These are phyloP conservation scores for Lycaon pictus DNA, from an alignment of 2,113 vertebrate genomes.

Conservation along the genomic window DNA sequence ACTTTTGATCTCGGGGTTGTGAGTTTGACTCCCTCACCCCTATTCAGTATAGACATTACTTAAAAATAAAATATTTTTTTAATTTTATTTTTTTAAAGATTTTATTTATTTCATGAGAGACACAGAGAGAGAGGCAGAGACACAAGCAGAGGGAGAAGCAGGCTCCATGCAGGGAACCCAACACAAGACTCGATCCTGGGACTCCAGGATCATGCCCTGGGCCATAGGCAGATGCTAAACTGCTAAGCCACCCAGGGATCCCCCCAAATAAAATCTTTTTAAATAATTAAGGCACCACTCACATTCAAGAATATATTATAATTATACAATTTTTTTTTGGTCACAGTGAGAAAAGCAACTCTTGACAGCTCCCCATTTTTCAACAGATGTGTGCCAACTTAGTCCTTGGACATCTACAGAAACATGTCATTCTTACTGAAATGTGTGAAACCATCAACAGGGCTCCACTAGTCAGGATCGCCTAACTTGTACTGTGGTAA, in stretches of 20 bases:
- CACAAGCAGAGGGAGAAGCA: too few species aligned
- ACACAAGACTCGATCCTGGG: too few species aligned
- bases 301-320: not conserved
- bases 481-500: not conserved
- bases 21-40: not conserved
- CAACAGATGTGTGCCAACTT: not conserved
- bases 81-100: too few species aligned
- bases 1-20: not conserved
- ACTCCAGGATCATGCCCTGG: too few species aligned
- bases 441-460: not conserved
- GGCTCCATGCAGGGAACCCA: too few species aligned
- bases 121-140: too few species aligned
- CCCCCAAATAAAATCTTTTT: too few species aligned
- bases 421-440: not conserved
- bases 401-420: not conserved
- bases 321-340: not conserved
- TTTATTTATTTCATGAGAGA: too few species aligned
- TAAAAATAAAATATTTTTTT: not conserved
- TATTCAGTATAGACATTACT: not conserved
- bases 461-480: not conserved
- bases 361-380: not conserved
- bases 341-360: not conserved
- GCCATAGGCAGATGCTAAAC: too few species aligned
- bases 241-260: too few species aligned
- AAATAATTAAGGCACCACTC: not conserved